Base-by-base conservation (phyloP, 1,140 invertebrate genomes). In the Muscidifurax raptorellus region DNA sequence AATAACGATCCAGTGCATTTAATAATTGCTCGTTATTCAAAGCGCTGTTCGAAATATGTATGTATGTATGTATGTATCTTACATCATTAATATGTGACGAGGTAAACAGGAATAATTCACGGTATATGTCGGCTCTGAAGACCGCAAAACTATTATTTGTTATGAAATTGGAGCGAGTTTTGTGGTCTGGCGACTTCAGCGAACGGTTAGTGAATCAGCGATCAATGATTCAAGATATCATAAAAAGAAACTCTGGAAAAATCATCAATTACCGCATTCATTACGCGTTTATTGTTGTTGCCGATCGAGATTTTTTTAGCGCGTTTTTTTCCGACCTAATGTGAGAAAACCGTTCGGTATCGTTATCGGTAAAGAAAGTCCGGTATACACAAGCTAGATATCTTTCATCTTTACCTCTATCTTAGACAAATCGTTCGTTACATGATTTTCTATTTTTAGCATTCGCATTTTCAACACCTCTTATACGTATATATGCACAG, bases 131-230 rank as follows among this genome's bases (percentile, higher is more conserved):
- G 18, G 27, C 75, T 77, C 47, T 40, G 7, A 4, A 59, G 22
- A 67, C 52, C 59, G n/a, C 18, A 44, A 79, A 64, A 25, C 22
- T 67, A 67, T 25, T 15, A 67, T 79, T 79, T 79, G 32, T 66
- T 40, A 67, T 67, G 25, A 69, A 40, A 67, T 67, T 28, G 12
- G 28, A 59, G 75, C 47, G 30, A 77, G 1, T 25, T 59, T 77
- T 77, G 75, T 28, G 75, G 47, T 59, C 47, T 4, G 18, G 15
- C 7, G 75, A 59, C 47, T 77, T 13, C 40, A 59, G 25, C 47
- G 15, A 52, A 59, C 13, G 75, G 47, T 18, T 59, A 59, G 47
- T 59, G 30, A 59, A 52, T 59, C 27, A 52, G 47, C 44, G 47
- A 77, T 59, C 12, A 77, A 77, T 52, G 75, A 77, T 64, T 77